Evolutionary conservation across 2,888 invertebrate species (phyloP).

Genomic region (Urechis unicinctus): DNA sequence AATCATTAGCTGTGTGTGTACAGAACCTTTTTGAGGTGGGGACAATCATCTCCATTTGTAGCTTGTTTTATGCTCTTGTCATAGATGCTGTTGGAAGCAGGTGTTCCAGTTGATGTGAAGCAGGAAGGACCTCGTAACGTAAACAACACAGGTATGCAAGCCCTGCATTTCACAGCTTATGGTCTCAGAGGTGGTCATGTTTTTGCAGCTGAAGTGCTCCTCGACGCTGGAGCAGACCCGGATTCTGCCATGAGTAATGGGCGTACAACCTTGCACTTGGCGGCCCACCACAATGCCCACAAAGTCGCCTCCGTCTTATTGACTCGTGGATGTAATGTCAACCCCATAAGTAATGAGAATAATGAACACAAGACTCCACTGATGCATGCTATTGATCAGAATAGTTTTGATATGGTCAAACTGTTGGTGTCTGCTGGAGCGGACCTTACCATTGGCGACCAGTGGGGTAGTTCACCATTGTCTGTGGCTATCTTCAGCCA

Average conservation of each 20-base stretch:
- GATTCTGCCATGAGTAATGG: slow-evolving; percentile 4
- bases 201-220: slow-evolving; percentile 7
- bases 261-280: slow-evolving; percentile 10
- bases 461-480: slow-evolving; percentile 21
- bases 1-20: too few relatives aligned
- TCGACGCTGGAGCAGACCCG: slow-evolving; percentile 11
- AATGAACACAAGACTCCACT: slow-evolving; percentile 23
- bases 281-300: slow-evolving; percentile 7
- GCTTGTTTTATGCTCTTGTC: too few relatives aligned
- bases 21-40: too few relatives aligned
- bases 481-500: slow-evolving; percentile 8
- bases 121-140: not conserved
- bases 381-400: slow-evolving; percentile 19
- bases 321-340: slow-evolving; percentile 11
- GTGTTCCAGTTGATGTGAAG: slow-evolving; percentile 7
- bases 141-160: slow-evolving; percentile 4
- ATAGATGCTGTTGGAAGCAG: slow-evolving; percentile 11
- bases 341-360: slow-evolving; percentile 14
- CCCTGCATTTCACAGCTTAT: slow-evolving; percentile 13
- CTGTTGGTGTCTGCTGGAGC: slow-evolving; percentile 20
- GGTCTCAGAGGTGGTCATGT: slow-evolving; percentile 6
- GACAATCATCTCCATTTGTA: too few relatives aligned
- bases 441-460: slow-evolving; percentile 20
- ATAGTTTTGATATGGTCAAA: slow-evolving; percentile 17
- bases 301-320: slow-evolving; percentile 21